These are phyloP conservation scores for Lordiphosa stackelbergi DNA, from an alignment of 1,140 invertebrate genomes.

Conservation along the genomic window DNA sequence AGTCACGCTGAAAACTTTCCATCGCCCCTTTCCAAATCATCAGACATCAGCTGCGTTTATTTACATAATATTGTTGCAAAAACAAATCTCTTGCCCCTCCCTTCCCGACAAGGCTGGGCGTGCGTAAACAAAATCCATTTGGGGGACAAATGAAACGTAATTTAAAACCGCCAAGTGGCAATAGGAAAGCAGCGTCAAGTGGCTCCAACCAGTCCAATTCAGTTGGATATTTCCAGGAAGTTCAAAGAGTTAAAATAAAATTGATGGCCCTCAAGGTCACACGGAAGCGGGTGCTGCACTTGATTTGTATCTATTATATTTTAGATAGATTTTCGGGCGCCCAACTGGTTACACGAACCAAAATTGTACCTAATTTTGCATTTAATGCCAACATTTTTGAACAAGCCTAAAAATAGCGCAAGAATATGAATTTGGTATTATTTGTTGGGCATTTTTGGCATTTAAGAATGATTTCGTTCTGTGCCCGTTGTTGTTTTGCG, in stretches of 20 bases:
- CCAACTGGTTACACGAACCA: conserved; percentile 1
- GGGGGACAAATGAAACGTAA: conserved; percentile 1
- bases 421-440: background rate
- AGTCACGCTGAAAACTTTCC: conserved; percentile 32
- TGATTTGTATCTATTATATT: conserved; percentile 3
- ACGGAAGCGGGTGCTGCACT: conserved; percentile 1
- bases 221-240: background rate
- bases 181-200: conserved; percentile 8
- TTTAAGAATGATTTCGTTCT: background rate
- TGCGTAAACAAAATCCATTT: conserved; percentile 38
- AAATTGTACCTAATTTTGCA: background rate
- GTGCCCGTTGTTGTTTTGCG: conserved; percentile 16
- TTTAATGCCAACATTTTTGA: background rate
- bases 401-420: background rate
- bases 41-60: conserved; percentile 35
- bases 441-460: background rate
- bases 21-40: conserved; percentile 1
- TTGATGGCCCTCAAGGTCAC: background rate
- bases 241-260: too few relatives aligned
- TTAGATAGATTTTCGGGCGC: conserved; percentile 16
- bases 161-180: conserved; percentile 5
- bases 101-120: conserved; percentile 16
- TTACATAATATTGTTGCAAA: conserved; percentile 42
- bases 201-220: conserved; percentile 26
- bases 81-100: conserved; percentile 16